Percentiles rank a stretch among this genome's conserved stretches.
These are phyloP conservation scores for Dermolepida albohirtum DNA, from an alignment of 2,888 invertebrate species.

Conservation along the genomic window DNA sequence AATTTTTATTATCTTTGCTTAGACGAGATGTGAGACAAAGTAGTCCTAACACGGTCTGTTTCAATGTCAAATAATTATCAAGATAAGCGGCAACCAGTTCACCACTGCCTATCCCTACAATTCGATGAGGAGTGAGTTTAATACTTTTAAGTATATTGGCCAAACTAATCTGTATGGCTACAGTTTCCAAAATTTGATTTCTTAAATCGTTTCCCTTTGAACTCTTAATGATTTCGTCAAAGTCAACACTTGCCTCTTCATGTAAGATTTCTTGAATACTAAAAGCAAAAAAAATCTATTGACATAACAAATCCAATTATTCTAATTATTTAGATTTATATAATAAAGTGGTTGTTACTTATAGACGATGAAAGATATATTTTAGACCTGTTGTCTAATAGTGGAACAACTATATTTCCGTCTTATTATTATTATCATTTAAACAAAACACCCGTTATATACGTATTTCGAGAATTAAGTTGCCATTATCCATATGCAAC, in stretches of 20 bases:
- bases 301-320: too few relatives aligned
- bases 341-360: too few relatives aligned
- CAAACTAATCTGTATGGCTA: slow-evolving; percentile 70
- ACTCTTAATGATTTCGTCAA: slow-evolving; percentile 31
- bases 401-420: too few relatives aligned
- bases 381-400: too few relatives aligned
- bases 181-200: slow-evolving; percentile 45
- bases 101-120: slow-evolving; percentile 83
- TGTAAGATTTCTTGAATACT: slow-evolving; percentile 28
- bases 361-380: too few relatives aligned
- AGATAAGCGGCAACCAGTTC: slow-evolving; percentile 93
- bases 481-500: too few relatives aligned
- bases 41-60: slow-evolving; percentile 71
- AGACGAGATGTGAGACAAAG: slow-evolving; percentile 63
- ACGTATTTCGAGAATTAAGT: too few relatives aligned
- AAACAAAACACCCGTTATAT: too few relatives aligned
- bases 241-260: slow-evolving; percentile 25
- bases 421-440: too few relatives aligned
- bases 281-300: too few relatives aligned
- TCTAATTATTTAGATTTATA: too few relatives aligned
- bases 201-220: slow-evolving; percentile 2
- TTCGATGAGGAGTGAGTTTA: slow-evolving; percentile 56
- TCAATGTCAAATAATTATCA: slow-evolving; percentile 85
- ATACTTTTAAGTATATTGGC: slow-evolving; percentile 67
- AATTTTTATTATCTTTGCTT: neutral